Percentiles rank a stretch among this genome's conserved stretches.
These are phyloP conservation scores for Bombus consobrinus DNA, from an alignment of 1,140 invertebrate species.

Conservation along the genomic window DNA sequence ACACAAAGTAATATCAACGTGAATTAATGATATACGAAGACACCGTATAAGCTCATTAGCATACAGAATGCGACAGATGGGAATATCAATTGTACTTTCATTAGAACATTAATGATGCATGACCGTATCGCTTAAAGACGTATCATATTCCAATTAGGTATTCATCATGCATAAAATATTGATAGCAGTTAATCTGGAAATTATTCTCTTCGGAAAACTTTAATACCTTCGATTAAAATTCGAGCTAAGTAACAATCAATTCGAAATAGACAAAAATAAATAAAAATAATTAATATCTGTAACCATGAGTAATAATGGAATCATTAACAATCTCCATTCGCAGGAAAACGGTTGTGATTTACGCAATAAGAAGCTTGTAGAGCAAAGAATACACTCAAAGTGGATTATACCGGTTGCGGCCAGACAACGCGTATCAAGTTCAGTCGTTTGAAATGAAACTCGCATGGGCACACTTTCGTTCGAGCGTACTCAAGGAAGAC, in stretches of 20 bases:
- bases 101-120: slow-evolving; percentile 19
- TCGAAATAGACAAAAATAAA: background rate
- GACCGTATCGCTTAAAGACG: background rate
- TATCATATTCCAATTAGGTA: slow-evolving; percentile 5
- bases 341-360: background rate
- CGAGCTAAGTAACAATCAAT: background rate
- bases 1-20: background rate
- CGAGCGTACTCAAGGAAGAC: background rate
- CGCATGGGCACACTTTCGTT: slow-evolving; percentile 6
- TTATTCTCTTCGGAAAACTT: background rate
- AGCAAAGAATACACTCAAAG: slow-evolving; percentile 5
- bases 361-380: background rate
- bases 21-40: slow-evolving; percentile 3
- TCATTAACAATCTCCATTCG: background rate
- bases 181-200: background rate
- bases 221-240: background rate
- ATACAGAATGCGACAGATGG: background rate
- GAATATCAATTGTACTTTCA: slow-evolving; percentile 21
- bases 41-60: slow-evolving; percentile 13
- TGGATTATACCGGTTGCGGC: slow-evolving; percentile 19
- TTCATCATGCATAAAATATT: background rate
- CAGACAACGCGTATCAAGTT: slow-evolving; percentile 28
- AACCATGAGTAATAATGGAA: background rate
- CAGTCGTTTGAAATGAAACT: slow-evolving; percentile 10
- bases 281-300: background rate